Percentiles rank a stretch among this genome's conserved stretches.
Evolutionary conservation across 2,797 vertebrate species (phyloP).

Genomic region (Aulostomus chinensis): DNA sequence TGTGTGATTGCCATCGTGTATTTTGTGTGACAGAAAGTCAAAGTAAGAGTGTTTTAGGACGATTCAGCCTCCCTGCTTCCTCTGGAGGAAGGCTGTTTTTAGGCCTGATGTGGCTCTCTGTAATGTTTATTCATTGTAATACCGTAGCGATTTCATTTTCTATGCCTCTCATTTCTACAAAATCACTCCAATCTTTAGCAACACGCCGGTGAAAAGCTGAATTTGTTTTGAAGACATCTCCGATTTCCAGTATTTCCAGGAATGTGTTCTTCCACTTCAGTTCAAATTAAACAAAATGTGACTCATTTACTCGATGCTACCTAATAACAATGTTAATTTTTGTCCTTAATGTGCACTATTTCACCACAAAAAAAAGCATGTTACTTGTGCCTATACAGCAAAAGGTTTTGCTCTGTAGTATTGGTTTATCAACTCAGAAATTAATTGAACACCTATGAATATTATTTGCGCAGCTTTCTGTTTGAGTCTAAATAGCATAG

Average conservation of each 20-base stretch:
- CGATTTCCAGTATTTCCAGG: no score
- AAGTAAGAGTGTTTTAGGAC: conserved; percentile 52
- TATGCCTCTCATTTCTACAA: conserved; percentile 32
- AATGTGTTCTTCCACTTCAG: no score
- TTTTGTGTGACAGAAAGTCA: conserved; percentile 38
- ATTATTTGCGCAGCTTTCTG: conserved; percentile 13
- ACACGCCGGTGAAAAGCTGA: conserved; percentile 11
- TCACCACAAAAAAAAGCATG: conserved; percentile 51
- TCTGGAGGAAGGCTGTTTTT: conserved; percentile 28
- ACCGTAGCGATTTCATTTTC: conserved; percentile 19
- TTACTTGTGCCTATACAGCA: conserved; percentile 73
- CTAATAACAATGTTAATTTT: conserved; percentile 13
- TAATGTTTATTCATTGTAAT: conserved; percentile 44
- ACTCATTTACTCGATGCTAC: no score
- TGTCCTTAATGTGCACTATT: conserved; percentile 52
- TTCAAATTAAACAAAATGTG: no score
- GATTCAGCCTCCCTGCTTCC: conserved; percentile 20
- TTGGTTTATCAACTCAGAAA: conserved; percentile 47
- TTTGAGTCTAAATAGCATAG: conserved; percentile 9
- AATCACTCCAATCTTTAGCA: conserved; percentile 11
- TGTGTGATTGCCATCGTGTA: conserved; percentile 56
- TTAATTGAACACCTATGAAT: conserved; percentile 30
- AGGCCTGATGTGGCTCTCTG: conserved; percentile 46
- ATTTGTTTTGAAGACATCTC: conserved; percentile 2
- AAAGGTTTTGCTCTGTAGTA: conserved; percentile 50